These are phyloP conservation scores for Sapajus apella DNA, from an alignment of 2,113 vertebrate genomes.

Conservation along the genomic window DNA sequence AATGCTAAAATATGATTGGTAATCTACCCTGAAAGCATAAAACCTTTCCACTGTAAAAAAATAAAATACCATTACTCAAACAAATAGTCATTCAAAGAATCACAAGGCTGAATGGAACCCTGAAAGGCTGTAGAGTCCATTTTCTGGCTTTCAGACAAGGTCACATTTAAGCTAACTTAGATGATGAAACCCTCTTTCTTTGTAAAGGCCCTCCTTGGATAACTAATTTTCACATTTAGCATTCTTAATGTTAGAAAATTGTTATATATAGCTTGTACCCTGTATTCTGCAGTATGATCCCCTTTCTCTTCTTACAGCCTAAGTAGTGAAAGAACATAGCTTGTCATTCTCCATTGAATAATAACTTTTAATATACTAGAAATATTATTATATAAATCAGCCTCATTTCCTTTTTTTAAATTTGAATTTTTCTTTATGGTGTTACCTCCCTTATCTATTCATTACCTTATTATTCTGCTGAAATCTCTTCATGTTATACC, in stretches of 20 bases:
- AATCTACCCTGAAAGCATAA: constrained; percentile 56
- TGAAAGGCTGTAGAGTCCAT: background rate
- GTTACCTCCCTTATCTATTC: background rate
- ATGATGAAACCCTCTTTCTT: constrained; percentile 5
- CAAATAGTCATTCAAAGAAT: constrained; percentile 61
- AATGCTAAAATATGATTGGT: constrained; percentile 48
- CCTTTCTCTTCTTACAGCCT: background rate
- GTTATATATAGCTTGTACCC: background rate
- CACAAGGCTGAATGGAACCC: background rate
- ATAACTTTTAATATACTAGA: background rate
- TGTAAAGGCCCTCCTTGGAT: background rate
- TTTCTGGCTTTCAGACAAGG: constrained; percentile 49
- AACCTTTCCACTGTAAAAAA: constrained; percentile 43
- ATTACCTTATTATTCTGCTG: background rate
- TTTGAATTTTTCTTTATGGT: background rate
- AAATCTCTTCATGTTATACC: background rate
- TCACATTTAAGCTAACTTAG: background rate
- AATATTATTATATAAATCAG: background rate
- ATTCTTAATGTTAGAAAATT: background rate
- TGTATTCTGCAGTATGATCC: background rate
- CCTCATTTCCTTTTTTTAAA: background rate
- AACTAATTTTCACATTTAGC: background rate
- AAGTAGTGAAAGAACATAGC: background rate
- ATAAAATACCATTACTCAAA: constrained; percentile 54
- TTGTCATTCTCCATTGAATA: background rate